Evolutionary conservation across 2,888 invertebrate species (phyloP).

Genomic region (Sesia bembeciformis): DNA sequence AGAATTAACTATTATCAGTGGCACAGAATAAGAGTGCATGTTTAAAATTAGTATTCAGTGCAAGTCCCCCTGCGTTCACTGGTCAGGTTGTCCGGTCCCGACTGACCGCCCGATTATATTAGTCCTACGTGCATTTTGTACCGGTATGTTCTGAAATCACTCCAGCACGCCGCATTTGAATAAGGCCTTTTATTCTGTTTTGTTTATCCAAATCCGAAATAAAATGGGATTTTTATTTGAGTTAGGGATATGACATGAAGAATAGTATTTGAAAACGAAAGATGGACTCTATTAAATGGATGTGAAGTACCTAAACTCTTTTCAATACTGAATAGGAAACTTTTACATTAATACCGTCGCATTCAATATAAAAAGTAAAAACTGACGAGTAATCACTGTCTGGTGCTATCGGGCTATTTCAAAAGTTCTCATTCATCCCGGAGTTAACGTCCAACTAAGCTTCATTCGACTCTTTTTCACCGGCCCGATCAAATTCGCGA

Average conservation of each 20-base stretch:
- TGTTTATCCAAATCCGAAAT: background rate
- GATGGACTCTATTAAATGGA: background rate
- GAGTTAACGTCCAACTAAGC: conserved; percentile 51
- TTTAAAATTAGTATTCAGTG: conserved; percentile 50
- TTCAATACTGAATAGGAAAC: background rate
- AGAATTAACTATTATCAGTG: background rate
- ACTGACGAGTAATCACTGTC: conserved; percentile 36
- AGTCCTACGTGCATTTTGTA: conserved; percentile 56
- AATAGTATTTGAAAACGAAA: too few species aligned
- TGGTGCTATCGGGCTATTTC: conserved; percentile 34
- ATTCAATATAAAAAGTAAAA: conserved; percentile 25
- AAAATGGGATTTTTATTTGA: too few species aligned
- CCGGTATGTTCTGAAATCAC: conserved; percentile 25
- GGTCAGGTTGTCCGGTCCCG: conserved; percentile 43
- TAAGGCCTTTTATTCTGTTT: conserved; percentile 5
- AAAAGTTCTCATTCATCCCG: conserved; percentile 48
- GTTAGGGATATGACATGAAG: too few species aligned
- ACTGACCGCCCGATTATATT: conserved; percentile 45
- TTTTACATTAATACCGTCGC: background rate
- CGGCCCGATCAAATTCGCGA: conserved; percentile 40
- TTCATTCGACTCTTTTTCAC: conserved; percentile 36
- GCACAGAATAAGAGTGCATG: background rate
- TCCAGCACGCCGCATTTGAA: conserved; percentile 11
- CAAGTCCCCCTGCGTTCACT: conserved; percentile 39
- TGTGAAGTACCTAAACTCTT: background rate